A percentile compares a stretch with the other conserved stretches of the same genome.
These are phyloP conservation scores for Microctenopoma stevenorrisi DNA, from an alignment of 2,797 vertebrate genomes.

Conservation along the genomic window DNA sequence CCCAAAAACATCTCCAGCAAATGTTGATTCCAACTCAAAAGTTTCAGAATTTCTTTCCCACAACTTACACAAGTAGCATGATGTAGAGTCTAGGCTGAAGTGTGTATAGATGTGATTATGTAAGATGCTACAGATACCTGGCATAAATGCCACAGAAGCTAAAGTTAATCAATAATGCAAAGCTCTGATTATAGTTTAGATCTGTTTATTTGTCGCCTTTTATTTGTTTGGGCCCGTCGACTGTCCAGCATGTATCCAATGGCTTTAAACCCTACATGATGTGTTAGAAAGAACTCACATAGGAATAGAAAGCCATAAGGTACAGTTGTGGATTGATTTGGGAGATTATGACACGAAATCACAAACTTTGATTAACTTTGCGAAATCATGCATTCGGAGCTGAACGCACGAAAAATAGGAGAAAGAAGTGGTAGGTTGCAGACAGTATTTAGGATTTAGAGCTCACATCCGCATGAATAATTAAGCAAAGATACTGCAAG, in stretches of 20 bases:
- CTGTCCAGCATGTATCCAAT: slow-evolving; percentile 92
- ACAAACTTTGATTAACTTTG: slow-evolving; percentile 33
- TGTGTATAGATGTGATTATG: slow-evolving; percentile 9
- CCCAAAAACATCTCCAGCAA: slow-evolving; percentile 23
- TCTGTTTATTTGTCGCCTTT: background rate
- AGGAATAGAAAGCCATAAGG: slow-evolving; percentile 99
- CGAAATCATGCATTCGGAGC: slow-evolving; percentile 33
- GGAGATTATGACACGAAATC: slow-evolving; percentile 28
- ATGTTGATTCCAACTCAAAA: background rate
- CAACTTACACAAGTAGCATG: background rate
- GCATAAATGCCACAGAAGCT: slow-evolving; percentile 7
- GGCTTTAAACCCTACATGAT: slow-evolving; percentile 99
- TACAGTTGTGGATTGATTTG: slow-evolving; percentile 85
- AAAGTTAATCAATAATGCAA: background rate
- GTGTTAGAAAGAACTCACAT: slow-evolving; percentile 93
- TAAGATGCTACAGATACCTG: slow-evolving; percentile 19
- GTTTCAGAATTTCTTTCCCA: background rate
- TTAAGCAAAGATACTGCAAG: slow-evolving; percentile 77
- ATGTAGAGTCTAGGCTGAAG: slow-evolving; percentile 3
- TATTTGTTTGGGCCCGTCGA: slow-evolving; percentile 57
- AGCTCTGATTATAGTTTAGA: background rate
- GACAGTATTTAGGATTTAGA: slow-evolving; percentile 74
- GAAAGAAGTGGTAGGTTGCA: slow-evolving; percentile 63
- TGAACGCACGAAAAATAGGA: slow-evolving; percentile 48
- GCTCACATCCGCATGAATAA: slow-evolving; percentile 81